These are phyloP conservation scores for Ecdyonurus torrentis DNA, from an alignment of 2,888 invertebrate genomes.

Conservation along the genomic window DNA sequence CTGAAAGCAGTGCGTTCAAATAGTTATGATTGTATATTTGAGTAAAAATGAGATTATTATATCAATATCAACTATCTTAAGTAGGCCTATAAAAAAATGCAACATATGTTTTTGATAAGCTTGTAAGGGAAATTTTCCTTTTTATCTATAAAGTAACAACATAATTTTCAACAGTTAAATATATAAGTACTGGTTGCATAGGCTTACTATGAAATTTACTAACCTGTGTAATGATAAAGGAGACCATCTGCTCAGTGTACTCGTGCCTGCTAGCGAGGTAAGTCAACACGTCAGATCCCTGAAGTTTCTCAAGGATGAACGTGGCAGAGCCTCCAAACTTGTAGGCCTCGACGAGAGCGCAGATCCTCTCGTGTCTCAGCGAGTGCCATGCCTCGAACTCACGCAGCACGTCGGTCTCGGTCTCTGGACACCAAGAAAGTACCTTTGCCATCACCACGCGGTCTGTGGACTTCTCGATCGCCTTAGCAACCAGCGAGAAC, in stretches of 20 bases:
- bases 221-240: conserved; percentile 66
- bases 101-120: background rate
- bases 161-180: no score
- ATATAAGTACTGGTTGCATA: no score
- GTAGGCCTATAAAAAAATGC: background rate
- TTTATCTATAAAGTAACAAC: no score
- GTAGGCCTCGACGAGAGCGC: conserved; percentile 52
- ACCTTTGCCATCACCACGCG: conserved; percentile 72
- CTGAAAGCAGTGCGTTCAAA: conserved; percentile 19
- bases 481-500: conserved; percentile 73
- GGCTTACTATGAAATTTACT: no score
- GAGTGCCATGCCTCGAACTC: conserved; percentile 75
- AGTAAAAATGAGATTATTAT: background rate
- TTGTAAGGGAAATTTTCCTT: no score
- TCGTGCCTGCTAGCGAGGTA: conserved; percentile 77
- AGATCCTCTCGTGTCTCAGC: conserved; percentile 76
- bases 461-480: conserved; percentile 56
- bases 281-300: conserved; percentile 81
- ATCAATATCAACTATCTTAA: background rate
- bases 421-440: conserved; percentile 43
- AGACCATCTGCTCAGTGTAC: conserved; percentile 85
- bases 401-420: conserved; percentile 32
- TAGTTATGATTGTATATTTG: background rate
- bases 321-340: conserved; percentile 51
- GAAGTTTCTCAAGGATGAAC: conserved; percentile 63